Base-by-base conservation (phyloP, 2,888 invertebrate species). In the Marasmarcha lunaedactyla region DNA sequence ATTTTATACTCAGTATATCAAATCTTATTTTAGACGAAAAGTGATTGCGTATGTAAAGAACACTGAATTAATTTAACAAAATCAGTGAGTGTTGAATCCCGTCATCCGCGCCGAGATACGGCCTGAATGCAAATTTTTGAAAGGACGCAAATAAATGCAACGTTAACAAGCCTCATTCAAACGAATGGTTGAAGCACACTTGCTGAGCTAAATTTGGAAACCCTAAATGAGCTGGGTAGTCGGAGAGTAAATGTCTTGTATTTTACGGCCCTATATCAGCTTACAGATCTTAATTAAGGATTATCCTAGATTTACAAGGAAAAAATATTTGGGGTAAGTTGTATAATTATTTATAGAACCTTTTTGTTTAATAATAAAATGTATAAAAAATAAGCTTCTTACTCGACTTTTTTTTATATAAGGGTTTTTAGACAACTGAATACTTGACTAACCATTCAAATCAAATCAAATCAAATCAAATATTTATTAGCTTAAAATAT, bases 131-230 rank as follows among this genome's bases (percentile, higher is more conserved):
- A 47, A 41, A 48, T 30, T 49, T 49, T 43, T 39, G 40, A 43
- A 47, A 42, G 40, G 43, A 48, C 40, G 40, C 40, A 50, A 49
- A 50, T 49, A 50, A 48, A 47, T 49, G 45, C 48, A 43, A 40
- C 48, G 36, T 48, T 51, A 55, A 55, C 54, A 52, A 54, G 52
- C 46, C 48, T 46, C 39, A 50, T 54, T 51, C 50, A 50, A 43
- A 44, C 46, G 43, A 42, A 33, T 33, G n/a, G 14, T n/a, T 7
- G n/a, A 7, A 11, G n/a, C 30, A 30, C n/a, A 4, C 30, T 3
- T 3, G 6, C 4, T 3, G n/a, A 2, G 9, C 9, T 30, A 9
- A n/a, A 30, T 7, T n/a, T 30, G n/a, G n/a, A 11, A 30, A 7
- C 4, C 4, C n/a, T 20, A 7, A 7, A 20, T 20, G 20, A 20